Conservation (phyloP, 37 sponge, comb jelly and placozoan species). For the Sycon ciliatum region DNA sequence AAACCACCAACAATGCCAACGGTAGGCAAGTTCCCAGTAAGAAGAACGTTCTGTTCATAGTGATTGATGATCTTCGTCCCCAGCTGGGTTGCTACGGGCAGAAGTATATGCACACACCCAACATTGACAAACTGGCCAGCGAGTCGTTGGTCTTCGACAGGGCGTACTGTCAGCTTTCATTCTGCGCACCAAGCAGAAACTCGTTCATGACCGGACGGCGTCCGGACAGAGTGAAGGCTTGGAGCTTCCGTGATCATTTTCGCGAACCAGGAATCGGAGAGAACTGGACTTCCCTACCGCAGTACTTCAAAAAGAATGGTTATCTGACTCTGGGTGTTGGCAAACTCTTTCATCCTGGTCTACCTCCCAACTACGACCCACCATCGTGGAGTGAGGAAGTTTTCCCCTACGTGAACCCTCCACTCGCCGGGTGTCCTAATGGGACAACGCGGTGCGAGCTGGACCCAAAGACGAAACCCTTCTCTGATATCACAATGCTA, state of each 20-base stretch:
- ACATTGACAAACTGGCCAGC: constrained; percentile 36
- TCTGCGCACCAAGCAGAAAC: constrained; percentile 33
- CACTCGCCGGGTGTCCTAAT: constrained; percentile 32
- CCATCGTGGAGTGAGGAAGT: constrained; percentile 15
- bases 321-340: constrained; percentile 2
- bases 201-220: constrained; percentile 45
- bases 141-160: constrained; percentile 37
- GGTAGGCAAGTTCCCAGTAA: too few species aligned
- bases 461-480: not conserved
- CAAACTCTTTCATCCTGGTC: not conserved
- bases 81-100: constrained; percentile 30
- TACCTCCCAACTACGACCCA: constrained; percentile 1
- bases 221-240: constrained; percentile 35
- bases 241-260: constrained; percentile 15
- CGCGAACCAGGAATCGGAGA: not conserved
- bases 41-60: constrained; percentile 40
- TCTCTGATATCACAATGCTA: constrained; percentile 18
- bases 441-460: constrained; percentile 24
- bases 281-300: constrained; percentile 5
- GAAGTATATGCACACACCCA: constrained; percentile 16
- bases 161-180: constrained; percentile 40
- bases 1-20: too few species aligned
- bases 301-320: constrained; percentile 2
- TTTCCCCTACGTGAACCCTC: too few species aligned
- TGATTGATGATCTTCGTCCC: constrained; percentile 39